Evolutionary conservation across 2,797 vertebrate genomes (phyloP).

Genomic region (Leuciscus waleckii): DNA sequence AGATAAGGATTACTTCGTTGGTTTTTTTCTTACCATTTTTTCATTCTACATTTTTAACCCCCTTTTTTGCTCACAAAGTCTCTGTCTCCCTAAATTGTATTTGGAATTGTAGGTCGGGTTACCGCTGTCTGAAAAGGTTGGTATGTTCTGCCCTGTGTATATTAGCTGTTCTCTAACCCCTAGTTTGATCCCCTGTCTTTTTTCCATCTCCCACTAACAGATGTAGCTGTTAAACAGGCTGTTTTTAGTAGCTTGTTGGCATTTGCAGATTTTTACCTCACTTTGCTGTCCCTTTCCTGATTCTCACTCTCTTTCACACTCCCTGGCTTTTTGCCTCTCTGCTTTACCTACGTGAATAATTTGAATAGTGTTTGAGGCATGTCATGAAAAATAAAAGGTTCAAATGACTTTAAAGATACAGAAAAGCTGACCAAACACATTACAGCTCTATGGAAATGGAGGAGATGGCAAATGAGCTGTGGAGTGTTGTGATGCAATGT

Average conservation of each 20-base stretch:
- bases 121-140: conserved; percentile 99
- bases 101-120: conserved; percentile 99
- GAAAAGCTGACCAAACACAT: conserved; percentile 45
- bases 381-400: conserved; percentile 37
- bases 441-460: conserved; percentile 47
- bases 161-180: conserved; percentile 97
- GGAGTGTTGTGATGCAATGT: conserved; percentile 52
- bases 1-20: conserved; percentile 76
- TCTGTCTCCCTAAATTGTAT: conserved; percentile 99
- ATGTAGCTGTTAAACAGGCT: conserved; percentile 85
- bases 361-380: conserved; percentile 45
- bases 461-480: conserved; percentile 51
- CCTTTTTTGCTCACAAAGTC: conserved; percentile 91
- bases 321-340: conserved; percentile 68
- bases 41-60: conserved; percentile 62
- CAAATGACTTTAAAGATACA: conserved; percentile 34
- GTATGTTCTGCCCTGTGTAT: conserved; percentile 99
- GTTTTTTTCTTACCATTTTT: conserved; percentile 71
- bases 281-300: conserved; percentile 68
- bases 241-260: conserved; percentile 82
- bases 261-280: conserved; percentile 78
- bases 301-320: conserved; percentile 70
- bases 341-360: conserved; percentile 55
- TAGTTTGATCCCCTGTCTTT: conserved; percentile 88
- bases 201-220: conserved; percentile 91